These are phyloP conservation scores for Fratercula arctica DNA, from an alignment of 2,797 vertebrate genomes.

Conservation along the genomic window DNA sequence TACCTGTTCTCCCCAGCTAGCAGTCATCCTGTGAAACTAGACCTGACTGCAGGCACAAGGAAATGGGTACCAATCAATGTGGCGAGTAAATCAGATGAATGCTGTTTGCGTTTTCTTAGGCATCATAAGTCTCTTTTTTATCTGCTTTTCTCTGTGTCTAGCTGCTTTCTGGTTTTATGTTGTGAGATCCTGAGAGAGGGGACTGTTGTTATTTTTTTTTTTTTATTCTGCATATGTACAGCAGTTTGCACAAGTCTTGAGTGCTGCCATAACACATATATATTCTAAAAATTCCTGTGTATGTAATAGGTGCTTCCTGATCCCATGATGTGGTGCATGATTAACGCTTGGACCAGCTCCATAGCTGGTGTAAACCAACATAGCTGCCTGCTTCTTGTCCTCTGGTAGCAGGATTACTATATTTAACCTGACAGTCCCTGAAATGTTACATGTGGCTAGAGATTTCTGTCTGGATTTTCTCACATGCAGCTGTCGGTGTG, in stretches of 20 bases:
- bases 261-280: neutral
- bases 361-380: neutral
- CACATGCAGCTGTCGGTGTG: neutral
- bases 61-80: neutral
- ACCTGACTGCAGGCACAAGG: neutral
- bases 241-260: neutral
- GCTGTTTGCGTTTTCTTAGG: rapidly evolving
- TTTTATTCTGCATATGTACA: neutral
- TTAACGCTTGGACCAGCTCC: neutral
- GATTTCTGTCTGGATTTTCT: neutral
- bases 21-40: neutral
- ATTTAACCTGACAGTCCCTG: neutral
- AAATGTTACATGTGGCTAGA: neutral
- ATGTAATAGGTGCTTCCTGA: neutral
- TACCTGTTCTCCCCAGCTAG: neutral
- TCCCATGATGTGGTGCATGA: neutral
- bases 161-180: neutral
- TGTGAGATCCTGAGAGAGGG: neutral
- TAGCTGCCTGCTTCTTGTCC: neutral
- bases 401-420: neutral
- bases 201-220: neutral
- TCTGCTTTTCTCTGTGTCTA: neutral
- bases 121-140: neutral
- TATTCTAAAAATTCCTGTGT: neutral
- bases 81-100: neutral